phyloP scores from a whole-genome alignment of 2,113 vertebrate genomes.

The Panthera tigris region DNA sequence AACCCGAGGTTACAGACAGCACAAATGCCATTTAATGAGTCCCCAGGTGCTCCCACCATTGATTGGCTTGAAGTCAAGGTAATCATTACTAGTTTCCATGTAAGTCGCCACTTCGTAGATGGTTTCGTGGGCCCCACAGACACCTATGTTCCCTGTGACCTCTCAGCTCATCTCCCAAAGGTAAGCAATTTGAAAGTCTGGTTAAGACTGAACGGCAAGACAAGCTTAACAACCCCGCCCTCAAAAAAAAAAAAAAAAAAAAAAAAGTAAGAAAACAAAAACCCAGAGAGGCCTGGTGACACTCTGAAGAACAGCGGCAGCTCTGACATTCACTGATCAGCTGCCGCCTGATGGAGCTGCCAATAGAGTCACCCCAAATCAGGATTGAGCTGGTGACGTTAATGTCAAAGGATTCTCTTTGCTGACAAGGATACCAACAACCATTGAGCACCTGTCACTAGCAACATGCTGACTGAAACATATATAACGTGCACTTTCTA shows the following conservation, averaged over 20 bases:
- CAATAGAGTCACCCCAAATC: slow-evolving; percentile 83
- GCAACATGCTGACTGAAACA: slow-evolving; percentile 75
- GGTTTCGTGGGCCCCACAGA: slow-evolving; percentile 80
- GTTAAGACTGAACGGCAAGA: slow-evolving; percentile 79
- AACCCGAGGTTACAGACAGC: slow-evolving; percentile 82
- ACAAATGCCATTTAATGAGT: slow-evolving; percentile 90
- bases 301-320: slow-evolving; percentile 67
- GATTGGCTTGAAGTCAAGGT: slow-evolving; percentile 85
- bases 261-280: not conserved
- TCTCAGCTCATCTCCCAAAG: slow-evolving; percentile 78
- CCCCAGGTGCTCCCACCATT: slow-evolving; percentile 83
- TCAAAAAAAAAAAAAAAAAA: not conserved
- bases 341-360: slow-evolving; percentile 85
- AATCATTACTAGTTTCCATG: slow-evolving; percentile 85
- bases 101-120: slow-evolving; percentile 78
- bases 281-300: slow-evolving; percentile 68
- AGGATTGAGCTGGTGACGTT: slow-evolving; percentile 80
- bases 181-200: slow-evolving; percentile 73
- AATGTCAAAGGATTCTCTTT: slow-evolving; percentile 83
- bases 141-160: slow-evolving; percentile 74
- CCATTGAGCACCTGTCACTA: slow-evolving; percentile 84
- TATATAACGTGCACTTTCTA: slow-evolving; percentile 73
- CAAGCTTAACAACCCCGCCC: slow-evolving; percentile 61
- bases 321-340: slow-evolving; percentile 83
- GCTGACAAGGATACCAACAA: slow-evolving; percentile 85